Base-by-base conservation (phyloP, 2,888 invertebrate species). In the Plagodis pulveraria region DNA sequence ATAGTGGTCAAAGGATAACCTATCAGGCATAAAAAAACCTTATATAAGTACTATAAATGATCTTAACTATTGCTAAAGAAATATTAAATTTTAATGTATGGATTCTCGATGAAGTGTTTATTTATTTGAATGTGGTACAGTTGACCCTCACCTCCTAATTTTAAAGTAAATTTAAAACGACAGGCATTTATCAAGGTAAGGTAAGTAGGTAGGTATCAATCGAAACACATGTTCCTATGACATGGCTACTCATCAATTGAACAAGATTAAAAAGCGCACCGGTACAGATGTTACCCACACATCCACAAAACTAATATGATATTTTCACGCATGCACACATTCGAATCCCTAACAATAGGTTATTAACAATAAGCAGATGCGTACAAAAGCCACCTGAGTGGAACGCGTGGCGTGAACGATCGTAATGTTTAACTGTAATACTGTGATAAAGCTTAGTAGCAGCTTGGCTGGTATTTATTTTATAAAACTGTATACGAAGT, bases 321-420 rank as follows among this genome's bases (percentile, higher is more conserved):
- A 11, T 42, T 36, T 46, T 34, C 41, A 34, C 10, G 41, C 53
- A 48, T 10, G 32, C 56, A 54, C 59, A 54, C 52, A 59, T 59
- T 35, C 32, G 35, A 51, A 57, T 62, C 58, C 65, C 66, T 76
- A 84, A 89, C 88, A 89, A 91, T 89, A 74, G 83, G 80, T 83
- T 82, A 87, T 89, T 87, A 89, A 84, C 76, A 77, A 73, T 76
- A 81, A 78, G 88, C 91, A 91, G 91, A 91, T 90, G 90, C 78
- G 74, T 64, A 59, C 74, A 57, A 70, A 51, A 50, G 75, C 81
- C 91, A 91, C 89, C 90, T 91, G 90, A 89, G 71, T 80, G 78
- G 84, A 81, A 83, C 83, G 71, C 70, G 71, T 60, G 74, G 66
- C 62, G 62, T 66, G 68, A 72, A 67, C 71, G 65, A 84, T 84